These are phyloP conservation scores for Chaetodon trifasciatus DNA, from an alignment of 2,797 vertebrate species.

Conservation along the genomic window DNA sequence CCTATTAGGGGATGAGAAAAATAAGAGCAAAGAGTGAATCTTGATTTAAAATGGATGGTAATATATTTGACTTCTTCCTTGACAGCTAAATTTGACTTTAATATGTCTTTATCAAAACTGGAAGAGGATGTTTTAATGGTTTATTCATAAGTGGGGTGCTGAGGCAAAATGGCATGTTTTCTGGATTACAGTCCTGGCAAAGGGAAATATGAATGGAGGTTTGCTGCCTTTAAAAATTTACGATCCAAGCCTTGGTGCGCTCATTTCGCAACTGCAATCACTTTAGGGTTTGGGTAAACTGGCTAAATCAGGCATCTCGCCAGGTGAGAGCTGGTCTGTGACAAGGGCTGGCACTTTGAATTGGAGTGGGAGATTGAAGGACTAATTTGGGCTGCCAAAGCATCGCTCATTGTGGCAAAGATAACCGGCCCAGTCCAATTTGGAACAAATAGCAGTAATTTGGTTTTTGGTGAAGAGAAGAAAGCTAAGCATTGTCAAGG, in stretches of 20 bases:
- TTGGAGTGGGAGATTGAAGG: slow-evolving; percentile 22
- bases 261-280: slow-evolving; percentile 60
- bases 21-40: slow-evolving; percentile 35
- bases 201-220: slow-evolving; percentile 60
- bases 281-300: slow-evolving; percentile 56
- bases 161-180: slow-evolving; percentile 38
- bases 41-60: slow-evolving; percentile 18
- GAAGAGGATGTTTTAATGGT: slow-evolving; percentile 30
- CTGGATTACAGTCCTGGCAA: slow-evolving; percentile 54
- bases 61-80: slow-evolving; percentile 17
- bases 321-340: slow-evolving; percentile 43
- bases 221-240: slow-evolving; percentile 57
- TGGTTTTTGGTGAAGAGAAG: slow-evolving; percentile 38
- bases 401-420: slow-evolving; percentile 22
- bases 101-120: slow-evolving; percentile 18
- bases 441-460: slow-evolving; percentile 54
- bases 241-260: slow-evolving; percentile 53
- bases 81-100: slow-evolving; percentile 1
- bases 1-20: slow-evolving; percentile 58
- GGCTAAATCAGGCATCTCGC: slow-evolving; percentile 45
- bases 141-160: slow-evolving; percentile 35
- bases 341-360: slow-evolving; percentile 34
- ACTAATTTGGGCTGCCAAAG: slow-evolving; percentile 37
- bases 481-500: slow-evolving; percentile 38
- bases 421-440: slow-evolving; percentile 40